These are phyloP conservation scores for Remorina albescens DNA, from an alignment of 2,797 vertebrate species.

Conservation along the genomic window DNA sequence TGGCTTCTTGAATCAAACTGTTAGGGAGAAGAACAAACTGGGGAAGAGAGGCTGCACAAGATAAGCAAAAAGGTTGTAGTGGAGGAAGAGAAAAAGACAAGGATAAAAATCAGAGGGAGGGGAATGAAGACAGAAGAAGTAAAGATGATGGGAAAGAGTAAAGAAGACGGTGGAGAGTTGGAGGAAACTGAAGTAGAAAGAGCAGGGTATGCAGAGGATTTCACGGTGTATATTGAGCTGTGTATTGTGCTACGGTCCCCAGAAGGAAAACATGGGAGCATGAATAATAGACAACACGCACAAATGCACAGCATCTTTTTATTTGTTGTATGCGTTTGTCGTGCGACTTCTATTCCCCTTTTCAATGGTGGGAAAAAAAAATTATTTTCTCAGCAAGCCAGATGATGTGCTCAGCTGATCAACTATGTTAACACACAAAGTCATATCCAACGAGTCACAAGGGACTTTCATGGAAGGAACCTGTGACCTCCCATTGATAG, in stretches of 20 bases:
- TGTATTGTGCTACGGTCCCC: conserved; percentile 55
- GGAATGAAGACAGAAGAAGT: conserved; percentile 8
- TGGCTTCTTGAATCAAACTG: conserved; percentile 16
- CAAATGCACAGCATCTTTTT: conserved; percentile 45
- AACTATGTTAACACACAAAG: conserved; percentile 5
- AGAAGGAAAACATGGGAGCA: conserved; percentile 52
- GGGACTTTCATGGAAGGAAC: background rate
- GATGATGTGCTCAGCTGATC: conserved; percentile 23
- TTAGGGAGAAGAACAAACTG: conserved; percentile 1
- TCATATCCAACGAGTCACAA: conserved; percentile 21
- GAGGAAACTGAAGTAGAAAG: conserved; percentile 37
- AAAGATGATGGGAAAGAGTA: conserved; percentile 20
- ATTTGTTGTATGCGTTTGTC: conserved; percentile 42
- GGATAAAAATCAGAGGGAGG: conserved; percentile 10
- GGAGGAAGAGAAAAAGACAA: conserved; percentile 2
- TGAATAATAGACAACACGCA: conserved; percentile 66
- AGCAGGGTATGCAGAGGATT: conserved; percentile 70
- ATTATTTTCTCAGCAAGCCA: background rate
- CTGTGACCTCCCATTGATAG: background rate
- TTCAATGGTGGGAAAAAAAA: conserved; percentile 8
- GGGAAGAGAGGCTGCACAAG: background rate
- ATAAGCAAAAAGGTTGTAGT: conserved; percentile 42
- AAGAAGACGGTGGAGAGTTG: conserved; percentile 30
- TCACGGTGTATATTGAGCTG: conserved; percentile 53
- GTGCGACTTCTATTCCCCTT: conserved; percentile 17